Evolutionary conservation across 2,888 invertebrate genomes (phyloP).

Genomic region (Phoenoteleia sp.): DNA sequence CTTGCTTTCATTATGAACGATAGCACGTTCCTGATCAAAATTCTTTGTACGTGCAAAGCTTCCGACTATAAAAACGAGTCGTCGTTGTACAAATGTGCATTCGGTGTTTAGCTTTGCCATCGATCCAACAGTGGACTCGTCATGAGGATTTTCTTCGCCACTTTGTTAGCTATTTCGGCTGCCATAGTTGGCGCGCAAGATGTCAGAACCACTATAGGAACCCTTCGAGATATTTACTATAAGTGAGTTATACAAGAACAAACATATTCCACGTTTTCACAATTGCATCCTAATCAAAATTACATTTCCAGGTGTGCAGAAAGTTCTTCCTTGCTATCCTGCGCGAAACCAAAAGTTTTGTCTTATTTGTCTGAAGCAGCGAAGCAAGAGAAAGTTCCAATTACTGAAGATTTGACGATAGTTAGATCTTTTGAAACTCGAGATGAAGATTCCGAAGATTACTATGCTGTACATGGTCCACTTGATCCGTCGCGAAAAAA

Average conservation of each 20-base stretch:
- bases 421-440: slow-evolving; percentile 88
- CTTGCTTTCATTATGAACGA: slow-evolving; percentile 82
- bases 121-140: slow-evolving; percentile 78
- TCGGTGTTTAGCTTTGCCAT: slow-evolving; percentile 85
- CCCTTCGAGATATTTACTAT: slow-evolving; percentile 83
- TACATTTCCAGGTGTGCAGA: slow-evolving; percentile 80
- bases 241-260: slow-evolving; percentile 77
- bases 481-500: slow-evolving; percentile 83
- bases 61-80: slow-evolving; percentile 85
- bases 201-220: slow-evolving; percentile 81
- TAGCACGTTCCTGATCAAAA: slow-evolving; percentile 84
- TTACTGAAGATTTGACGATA: slow-evolving; percentile 92
- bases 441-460: slow-evolving; percentile 86
- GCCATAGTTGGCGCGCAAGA: slow-evolving; percentile 77
- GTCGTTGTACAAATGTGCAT: slow-evolving; percentile 82
- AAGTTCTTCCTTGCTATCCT: slow-evolving; percentile 86
- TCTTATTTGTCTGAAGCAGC: slow-evolving; percentile 91
- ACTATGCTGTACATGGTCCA: slow-evolving; percentile 79
- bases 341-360: slow-evolving; percentile 93
- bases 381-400: slow-evolving; percentile 90
- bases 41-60: slow-evolving; percentile 81
- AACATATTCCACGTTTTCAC: neutral
- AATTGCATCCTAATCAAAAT: neutral
- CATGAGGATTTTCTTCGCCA: slow-evolving; percentile 82
- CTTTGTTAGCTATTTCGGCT: slow-evolving; percentile 79